Conservation (phyloP, 37 sponge, comb jelly and placozoan species). For the Theonella swinhoei region DNA sequence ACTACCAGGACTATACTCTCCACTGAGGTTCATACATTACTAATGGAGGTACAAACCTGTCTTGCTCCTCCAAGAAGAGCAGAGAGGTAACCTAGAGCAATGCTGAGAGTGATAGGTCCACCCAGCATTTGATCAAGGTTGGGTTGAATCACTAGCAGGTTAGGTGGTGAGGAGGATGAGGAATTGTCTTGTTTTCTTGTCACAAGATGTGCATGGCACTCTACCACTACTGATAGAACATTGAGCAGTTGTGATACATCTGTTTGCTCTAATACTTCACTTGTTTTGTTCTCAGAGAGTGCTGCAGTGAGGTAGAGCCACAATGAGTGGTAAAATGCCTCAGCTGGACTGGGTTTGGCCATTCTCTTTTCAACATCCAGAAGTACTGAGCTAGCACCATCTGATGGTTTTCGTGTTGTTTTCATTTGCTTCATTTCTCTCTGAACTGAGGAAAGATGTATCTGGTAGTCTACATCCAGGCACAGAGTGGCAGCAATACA, state of each 20-base stretch:
- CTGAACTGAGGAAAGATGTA: background rate
- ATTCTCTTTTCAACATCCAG: constrained; percentile 16
- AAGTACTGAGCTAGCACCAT: constrained; percentile 12
- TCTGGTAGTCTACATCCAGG: background rate
- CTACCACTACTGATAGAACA: constrained; percentile 7
- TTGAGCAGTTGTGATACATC: constrained; percentile 13
- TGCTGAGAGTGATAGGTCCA: constrained; percentile 63
- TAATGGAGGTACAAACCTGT: constrained; percentile 8
- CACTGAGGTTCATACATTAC: background rate
- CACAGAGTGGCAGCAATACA: background rate
- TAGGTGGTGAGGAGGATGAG: no score
- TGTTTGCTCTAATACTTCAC: constrained; percentile 4
- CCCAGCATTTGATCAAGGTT: constrained; percentile 40
- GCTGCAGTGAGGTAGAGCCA: constrained; percentile 51
- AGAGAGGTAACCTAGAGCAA: constrained; percentile 64
- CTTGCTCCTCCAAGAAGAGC: constrained; percentile 44
- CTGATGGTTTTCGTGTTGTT: background rate
- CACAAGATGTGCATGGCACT: constrained; percentile 25
- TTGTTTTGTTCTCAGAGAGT: constrained; percentile 44
- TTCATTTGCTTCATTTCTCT: background rate
- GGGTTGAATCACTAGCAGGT: background rate
- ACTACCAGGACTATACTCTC: background rate
- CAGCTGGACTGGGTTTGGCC: background rate
- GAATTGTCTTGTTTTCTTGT: background rate
- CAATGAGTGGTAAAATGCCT: constrained; percentile 2